A percentile compares a stretch with the other conserved stretches of the same genome.
Evolutionary conservation across 30 jellyfish, hydroid and myxozoan species (phyloP).

Genomic region (Pelagia noctiluca): DNA sequence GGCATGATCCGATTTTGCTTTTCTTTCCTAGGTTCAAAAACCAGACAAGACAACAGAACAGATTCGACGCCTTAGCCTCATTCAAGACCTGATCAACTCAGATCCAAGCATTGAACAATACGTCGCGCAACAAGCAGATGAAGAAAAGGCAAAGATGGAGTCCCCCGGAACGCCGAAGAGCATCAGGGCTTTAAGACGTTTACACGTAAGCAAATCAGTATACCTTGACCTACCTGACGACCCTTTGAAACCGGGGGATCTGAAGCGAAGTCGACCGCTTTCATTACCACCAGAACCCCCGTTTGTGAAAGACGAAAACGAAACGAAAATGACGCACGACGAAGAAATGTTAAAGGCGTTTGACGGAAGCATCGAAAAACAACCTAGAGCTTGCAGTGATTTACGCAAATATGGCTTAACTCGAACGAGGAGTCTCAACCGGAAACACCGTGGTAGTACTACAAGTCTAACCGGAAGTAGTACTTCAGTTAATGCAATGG

Average conservation of each 20-base stretch:
- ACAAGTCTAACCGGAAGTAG: conserved; percentile 41
- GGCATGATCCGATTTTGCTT: too few relatives aligned
- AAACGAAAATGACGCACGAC: background rate
- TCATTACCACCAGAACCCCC: conserved; percentile 66
- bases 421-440: conserved; percentile 65
- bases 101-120: conserved; percentile 21
- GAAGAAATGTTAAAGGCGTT: background rate
- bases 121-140: background rate
- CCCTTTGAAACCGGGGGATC: conserved; percentile 70
- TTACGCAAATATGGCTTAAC: conserved; percentile 66
- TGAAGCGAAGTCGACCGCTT: conserved; percentile 69
- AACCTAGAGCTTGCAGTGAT: conserved; percentile 38
- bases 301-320: background rate
- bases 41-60: conserved; percentile 66
- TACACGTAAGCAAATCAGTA: conserved; percentile 71
- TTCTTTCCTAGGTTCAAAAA: conserved; percentile 30
- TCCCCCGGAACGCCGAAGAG: conserved; percentile 52
- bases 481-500: conserved; percentile 41
- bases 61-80: conserved; percentile 65
- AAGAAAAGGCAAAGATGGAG: background rate
- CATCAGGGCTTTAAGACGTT: conserved; percentile 50
- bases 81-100: conserved; percentile 68
- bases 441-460: conserved; percentile 55
- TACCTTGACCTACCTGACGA: conserved; percentile 64
- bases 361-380: conserved; percentile 24